These are phyloP conservation scores for Conistra vaccinii DNA, from an alignment of 2,888 invertebrate genomes.

Conservation along the genomic window DNA sequence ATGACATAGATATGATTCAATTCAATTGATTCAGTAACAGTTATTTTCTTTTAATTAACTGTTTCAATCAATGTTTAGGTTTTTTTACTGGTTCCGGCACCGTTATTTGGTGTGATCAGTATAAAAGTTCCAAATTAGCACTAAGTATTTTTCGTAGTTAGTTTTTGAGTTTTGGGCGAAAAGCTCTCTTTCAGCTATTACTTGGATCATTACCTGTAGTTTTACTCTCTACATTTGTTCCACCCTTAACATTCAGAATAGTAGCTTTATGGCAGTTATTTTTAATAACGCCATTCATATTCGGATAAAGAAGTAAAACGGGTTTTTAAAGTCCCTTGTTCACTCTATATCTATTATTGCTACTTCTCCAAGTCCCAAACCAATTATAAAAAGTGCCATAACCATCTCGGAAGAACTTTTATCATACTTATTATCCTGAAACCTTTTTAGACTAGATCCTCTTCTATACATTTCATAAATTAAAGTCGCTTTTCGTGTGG, in stretches of 20 bases:
- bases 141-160: not conserved
- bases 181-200: not conserved
- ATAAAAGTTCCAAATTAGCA: not conserved
- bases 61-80: not conserved
- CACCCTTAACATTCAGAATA: not conserved
- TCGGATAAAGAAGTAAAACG: conserved; percentile 1
- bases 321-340: conserved; percentile 11
- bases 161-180: not conserved
- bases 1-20: too few species aligned
- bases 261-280: conserved; percentile 23
- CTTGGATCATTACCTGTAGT: not conserved
- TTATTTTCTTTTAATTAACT: not conserved
- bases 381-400: conserved; percentile 38
- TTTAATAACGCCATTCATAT: conserved; percentile 34
- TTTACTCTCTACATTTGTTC: not conserved
- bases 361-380: conserved; percentile 15
- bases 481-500: not conserved
- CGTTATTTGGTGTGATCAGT: not conserved
- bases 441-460: not conserved
- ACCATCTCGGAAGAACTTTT: not conserved
- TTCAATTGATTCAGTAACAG: too few species aligned
- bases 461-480: not conserved
- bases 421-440: conserved; percentile 2
- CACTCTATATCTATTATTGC: conserved; percentile 32
- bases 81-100: not conserved